phyloP scores from a whole-genome alignment of 2,113 vertebrate species.

The Lamprotornis superbus region DNA sequence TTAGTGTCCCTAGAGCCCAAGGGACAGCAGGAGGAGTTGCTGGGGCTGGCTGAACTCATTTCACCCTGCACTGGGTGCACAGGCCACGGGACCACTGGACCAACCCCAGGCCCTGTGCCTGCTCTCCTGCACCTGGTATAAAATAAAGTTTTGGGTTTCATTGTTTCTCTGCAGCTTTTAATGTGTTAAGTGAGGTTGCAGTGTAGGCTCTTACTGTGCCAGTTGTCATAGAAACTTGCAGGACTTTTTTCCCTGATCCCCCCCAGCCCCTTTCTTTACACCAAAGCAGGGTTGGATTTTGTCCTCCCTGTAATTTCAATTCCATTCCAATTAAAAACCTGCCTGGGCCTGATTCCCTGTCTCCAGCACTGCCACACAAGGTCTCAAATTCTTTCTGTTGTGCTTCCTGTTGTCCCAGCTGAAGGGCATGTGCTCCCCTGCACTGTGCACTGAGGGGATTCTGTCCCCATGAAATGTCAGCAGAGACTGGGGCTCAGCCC shows the following conservation, averaged over 20 bases:
- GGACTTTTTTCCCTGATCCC: background rate
- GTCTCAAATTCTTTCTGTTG: accelerated
- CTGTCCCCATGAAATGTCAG: background rate
- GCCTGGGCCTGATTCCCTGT: background rate
- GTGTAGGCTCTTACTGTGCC: background rate
- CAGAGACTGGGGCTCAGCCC: background rate
- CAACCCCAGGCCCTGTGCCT: background rate
- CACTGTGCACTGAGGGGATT: background rate
- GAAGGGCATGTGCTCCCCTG: accelerated
- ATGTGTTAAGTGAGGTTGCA: background rate
- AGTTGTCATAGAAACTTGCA: conserved; percentile 57
- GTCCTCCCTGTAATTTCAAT: background rate
- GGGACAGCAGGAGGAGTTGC: background rate
- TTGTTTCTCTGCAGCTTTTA: conserved; percentile 24
- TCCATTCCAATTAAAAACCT: conserved; percentile 1
- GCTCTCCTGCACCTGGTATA: background rate
- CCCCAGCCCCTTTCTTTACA: conserved; percentile 22
- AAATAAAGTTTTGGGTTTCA: background rate
- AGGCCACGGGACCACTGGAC: background rate
- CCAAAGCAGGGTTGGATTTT: background rate
- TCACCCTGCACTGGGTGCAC: background rate
- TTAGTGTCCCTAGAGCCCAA: background rate
- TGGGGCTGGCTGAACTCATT: background rate
- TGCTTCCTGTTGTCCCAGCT: background rate
- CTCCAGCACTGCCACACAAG: background rate